Conservation (phyloP, 2,113 vertebrate genomes). For the Mionectes macconnelli region DNA sequence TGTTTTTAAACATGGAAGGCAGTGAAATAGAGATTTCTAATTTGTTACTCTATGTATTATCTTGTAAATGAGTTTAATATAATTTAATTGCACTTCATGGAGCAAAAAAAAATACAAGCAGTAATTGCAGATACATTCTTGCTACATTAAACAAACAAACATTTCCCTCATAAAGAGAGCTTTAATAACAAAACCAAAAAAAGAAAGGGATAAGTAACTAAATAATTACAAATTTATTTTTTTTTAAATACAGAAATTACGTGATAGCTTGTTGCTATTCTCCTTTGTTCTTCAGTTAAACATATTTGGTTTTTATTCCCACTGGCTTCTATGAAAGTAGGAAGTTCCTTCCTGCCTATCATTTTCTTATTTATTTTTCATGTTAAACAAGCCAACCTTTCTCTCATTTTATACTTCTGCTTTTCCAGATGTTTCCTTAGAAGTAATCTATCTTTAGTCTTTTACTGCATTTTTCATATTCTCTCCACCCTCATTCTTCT, state of each 20-base stretch:
- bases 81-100: slow-evolving; percentile 44
- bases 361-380: slow-evolving; percentile 4
- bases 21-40: slow-evolving; percentile 48
- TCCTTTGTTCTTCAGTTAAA: neutral
- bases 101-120: slow-evolving; percentile 11
- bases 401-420: neutral
- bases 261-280: neutral
- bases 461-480: neutral
- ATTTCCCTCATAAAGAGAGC: neutral
- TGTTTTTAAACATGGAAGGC: slow-evolving; percentile 55
- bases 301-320: neutral
- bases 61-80: slow-evolving; percentile 59
- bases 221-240: neutral
- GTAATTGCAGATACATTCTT: slow-evolving; percentile 50
- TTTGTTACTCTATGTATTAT: slow-evolving; percentile 42
- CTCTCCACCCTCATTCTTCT: neutral
- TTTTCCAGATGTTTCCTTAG: neutral
- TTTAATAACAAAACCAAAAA: neutral
- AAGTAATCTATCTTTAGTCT: neutral
- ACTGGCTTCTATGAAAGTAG: neutral
- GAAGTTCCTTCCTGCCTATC: neutral
- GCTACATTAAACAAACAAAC: neutral
- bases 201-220: neutral
- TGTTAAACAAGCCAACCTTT: neutral
- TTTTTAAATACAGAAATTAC: neutral